Evolutionary conservation across 1,140 invertebrate species (phyloP), one percentile per base, ranked within the genome.

Genomic region (Heliconius eleuchia): DNA sequence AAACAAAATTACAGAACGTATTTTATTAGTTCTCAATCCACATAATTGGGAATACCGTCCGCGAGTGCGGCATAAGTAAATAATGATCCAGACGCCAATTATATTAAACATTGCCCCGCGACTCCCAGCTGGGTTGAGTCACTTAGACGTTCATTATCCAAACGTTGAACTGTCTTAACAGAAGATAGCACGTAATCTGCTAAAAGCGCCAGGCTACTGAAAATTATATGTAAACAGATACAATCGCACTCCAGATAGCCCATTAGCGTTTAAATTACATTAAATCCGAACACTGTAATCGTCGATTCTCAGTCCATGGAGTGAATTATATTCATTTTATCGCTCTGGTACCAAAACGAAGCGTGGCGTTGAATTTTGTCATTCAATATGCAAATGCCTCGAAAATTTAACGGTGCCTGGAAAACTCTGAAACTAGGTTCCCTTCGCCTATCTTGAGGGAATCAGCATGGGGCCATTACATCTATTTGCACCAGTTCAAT

Each of bases 101-200:
- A 55, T 30, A 66, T 77, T 77, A 37, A 72, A 18, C 46, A 30
- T n/a, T n/a, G 46, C 70, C 42, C 66, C 9, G 30, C 18, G 76
- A 77, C 46, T 77, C 76, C 70, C 76, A 30, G 18, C 42, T 3
- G 76, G 71, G 16, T 71, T 66, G 16, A 72, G 2, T 72, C 71
- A 39, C 71, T 72, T 55, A 71, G 70, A 9, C n/a, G 55, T 75
- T 57, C 70, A 72, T 77, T 77, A 72, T 34, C 8, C 46, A 77
- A 66, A 71, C 76, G 76, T 77, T 77, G 76, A 77, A 77, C 76
- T 71, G 76, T 77, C 76, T 77, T 70, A 55, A 30, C n/a, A 42
- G 30, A 72, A n/a, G 23, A 71, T 30, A 27, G 70, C 34, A 18
- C 19, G 60, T 66, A 72, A 72, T 72, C 34, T 42, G 7, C 71